Conservation (phyloP, 1,140 invertebrate genomes). For the Rhyacophila brunnea region DNA sequence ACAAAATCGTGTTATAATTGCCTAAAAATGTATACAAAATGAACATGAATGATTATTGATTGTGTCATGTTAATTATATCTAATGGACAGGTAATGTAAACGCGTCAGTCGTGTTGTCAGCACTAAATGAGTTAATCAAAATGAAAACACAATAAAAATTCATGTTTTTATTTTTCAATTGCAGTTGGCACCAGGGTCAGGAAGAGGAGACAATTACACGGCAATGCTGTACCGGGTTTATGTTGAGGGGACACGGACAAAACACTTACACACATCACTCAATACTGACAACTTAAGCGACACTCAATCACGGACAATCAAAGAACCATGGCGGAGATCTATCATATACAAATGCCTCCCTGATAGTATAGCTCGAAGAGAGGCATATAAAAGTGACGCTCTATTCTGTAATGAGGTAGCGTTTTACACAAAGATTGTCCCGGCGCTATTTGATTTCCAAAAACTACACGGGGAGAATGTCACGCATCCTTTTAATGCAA, state of each 20-base stretch:
- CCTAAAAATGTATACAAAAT: no score
- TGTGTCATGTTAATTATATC: no score
- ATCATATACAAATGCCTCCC: slow-evolving; percentile 71
- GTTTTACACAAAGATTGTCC: slow-evolving; percentile 69
- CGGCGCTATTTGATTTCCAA: slow-evolving; percentile 60
- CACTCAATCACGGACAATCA: slow-evolving; percentile 41
- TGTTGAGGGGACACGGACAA: slow-evolving; percentile 54
- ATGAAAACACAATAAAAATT: no score
- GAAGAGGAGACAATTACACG: slow-evolving; percentile 71
- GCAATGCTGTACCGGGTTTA: slow-evolving; percentile 67
- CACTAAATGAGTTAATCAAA: no score
- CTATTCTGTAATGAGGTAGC: slow-evolving; percentile 70
- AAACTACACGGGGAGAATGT: slow-evolving; percentile 41
- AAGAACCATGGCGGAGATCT: slow-evolving; percentile 57
- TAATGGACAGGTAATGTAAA: no score
- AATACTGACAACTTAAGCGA: slow-evolving; percentile 33
- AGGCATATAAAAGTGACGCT: slow-evolving; percentile 67
- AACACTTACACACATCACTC: slow-evolving; percentile 30
- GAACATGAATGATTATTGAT: no score
- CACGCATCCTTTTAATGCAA: slow-evolving; percentile 56
- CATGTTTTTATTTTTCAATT: background rate
- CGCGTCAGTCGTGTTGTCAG: no score
- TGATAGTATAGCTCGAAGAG: slow-evolving; percentile 59
- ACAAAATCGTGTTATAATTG: no score
- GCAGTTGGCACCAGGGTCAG: slow-evolving; percentile 64